A percentile compares a stretch with the other conserved stretches of the same genome.
These are phyloP conservation scores for Calameuta filiformis DNA, from an alignment of 2,888 invertebrate genomes.

Conservation along the genomic window DNA sequence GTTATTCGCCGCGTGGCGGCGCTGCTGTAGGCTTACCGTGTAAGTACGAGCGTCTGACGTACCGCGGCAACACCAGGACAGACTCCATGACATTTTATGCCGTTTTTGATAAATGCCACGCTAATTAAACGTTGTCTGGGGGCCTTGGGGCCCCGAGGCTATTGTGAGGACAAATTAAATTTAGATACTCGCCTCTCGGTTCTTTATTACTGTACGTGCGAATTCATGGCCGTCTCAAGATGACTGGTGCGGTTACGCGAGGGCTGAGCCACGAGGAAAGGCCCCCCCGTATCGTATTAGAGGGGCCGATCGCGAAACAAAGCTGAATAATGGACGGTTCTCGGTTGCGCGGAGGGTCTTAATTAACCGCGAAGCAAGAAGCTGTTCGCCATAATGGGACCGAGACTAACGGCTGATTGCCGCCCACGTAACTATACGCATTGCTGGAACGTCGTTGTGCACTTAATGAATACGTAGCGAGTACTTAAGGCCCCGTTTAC, in stretches of 20 bases:
- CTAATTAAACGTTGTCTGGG: background rate
- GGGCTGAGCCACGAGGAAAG: background rate
- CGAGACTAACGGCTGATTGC: constrained; percentile 36
- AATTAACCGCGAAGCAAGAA: constrained; percentile 48
- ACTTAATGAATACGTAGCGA: background rate
- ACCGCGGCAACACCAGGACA: background rate
- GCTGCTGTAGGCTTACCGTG: background rate
- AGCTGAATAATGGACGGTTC: constrained; percentile 31
- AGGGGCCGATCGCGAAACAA: constrained; percentile 40
- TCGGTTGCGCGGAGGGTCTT: constrained; percentile 38
- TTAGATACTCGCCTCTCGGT: background rate
- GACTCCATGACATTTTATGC: background rate
- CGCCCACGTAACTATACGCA: constrained; percentile 40
- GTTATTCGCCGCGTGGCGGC: background rate
- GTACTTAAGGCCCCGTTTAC: background rate
- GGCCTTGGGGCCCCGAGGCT: background rate
- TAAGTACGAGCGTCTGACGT: background rate
- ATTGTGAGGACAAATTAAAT: background rate
- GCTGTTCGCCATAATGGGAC: constrained; percentile 39
- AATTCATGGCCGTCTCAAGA: background rate
- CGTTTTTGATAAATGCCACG: background rate
- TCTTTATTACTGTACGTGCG: background rate
- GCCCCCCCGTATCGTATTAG: constrained; percentile 30
- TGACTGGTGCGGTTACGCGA: background rate
- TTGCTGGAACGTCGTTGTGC: constrained; percentile 13